Conservation (phyloP, 2,888 invertebrate species). For the Diarsia rubi region DNA sequence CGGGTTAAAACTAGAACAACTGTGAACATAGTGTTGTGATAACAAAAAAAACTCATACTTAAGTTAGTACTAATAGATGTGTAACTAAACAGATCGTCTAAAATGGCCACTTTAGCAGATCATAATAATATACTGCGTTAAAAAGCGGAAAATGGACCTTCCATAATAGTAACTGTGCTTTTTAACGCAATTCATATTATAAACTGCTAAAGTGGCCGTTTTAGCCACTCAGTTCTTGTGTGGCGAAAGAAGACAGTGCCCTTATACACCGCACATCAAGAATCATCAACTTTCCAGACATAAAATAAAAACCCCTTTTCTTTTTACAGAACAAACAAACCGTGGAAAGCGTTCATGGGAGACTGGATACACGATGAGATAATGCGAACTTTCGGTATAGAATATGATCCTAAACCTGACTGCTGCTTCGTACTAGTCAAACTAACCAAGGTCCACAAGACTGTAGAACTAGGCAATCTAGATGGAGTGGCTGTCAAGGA, state of each 20-base stretch:
- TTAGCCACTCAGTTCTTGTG: too few species aligned
- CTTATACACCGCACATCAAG: background rate
- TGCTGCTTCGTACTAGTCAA: conserved; percentile 94
- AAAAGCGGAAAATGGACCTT: too few species aligned
- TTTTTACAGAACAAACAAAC: conserved; percentile 90
- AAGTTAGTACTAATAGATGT: background rate
- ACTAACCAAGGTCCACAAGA: conserved; percentile 93
- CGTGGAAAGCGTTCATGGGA: conserved; percentile 96
- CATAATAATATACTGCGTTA: too few species aligned
- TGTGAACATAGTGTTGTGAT: background rate
- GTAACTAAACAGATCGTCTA: background rate
- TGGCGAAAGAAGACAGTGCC: background rate
- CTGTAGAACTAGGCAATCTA: conserved; percentile 91
- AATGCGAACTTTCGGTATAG: conserved; percentile 95
- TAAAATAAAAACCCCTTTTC: background rate
- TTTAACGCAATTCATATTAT: too few species aligned
- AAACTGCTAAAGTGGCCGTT: too few species aligned
- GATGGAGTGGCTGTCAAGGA: conserved; percentile 92
- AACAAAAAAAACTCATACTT: background rate
- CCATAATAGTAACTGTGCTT: too few species aligned
- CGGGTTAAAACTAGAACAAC: background rate
- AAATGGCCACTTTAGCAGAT: too few species aligned
- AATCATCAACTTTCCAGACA: background rate
- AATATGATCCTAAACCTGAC: conserved; percentile 91
- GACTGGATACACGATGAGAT: conserved; percentile 96